A percentile compares a stretch with the other conserved stretches of the same genome.
These are phyloP conservation scores for Atrina japonica DNA, from an alignment of 2,888 invertebrate species.

Conservation along the genomic window DNA sequence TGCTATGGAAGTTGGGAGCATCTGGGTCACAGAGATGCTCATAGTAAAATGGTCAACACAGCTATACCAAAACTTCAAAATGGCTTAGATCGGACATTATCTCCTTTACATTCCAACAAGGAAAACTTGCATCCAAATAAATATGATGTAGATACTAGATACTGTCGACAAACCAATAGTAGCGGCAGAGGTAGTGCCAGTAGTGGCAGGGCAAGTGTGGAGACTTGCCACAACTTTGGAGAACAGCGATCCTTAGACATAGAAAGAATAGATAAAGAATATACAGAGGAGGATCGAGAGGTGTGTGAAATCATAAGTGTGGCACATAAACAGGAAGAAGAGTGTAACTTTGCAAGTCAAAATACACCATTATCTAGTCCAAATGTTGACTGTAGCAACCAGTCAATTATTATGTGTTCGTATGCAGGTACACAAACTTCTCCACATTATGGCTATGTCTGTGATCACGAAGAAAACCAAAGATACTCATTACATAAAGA, in stretches of 20 bases:
- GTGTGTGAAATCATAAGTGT: conserved; percentile 66
- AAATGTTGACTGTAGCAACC: not conserved
- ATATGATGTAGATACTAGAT: conserved; percentile 12
- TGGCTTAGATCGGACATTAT: conserved; percentile 5
- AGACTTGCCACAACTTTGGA: conserved; percentile 12
- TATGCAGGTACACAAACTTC: conserved; percentile 57
- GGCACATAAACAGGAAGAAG: conserved; percentile 20
- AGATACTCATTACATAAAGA: not conserved
- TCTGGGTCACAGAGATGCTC: conserved; percentile 58
- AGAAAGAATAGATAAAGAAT: conserved; percentile 53
- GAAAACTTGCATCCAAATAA: conserved; percentile 31
- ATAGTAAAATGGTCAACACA: conserved; percentile 12
- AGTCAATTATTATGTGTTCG: conserved; percentile 34
- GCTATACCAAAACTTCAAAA: conserved; percentile 19
- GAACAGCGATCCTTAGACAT: conserved; percentile 28
- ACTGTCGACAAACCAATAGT: conserved; percentile 11
- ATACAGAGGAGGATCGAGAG: conserved; percentile 71
- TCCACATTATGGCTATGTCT: conserved; percentile 43
- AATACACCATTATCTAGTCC: conserved; percentile 8
- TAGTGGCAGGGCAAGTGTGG: conserved; percentile 15
- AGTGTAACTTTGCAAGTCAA: conserved; percentile 1
- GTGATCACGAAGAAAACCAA: conserved; percentile 17
- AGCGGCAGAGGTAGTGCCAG: conserved; percentile 25
- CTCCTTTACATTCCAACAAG: conserved; percentile 40
- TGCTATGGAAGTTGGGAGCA: conserved; percentile 79